Evolutionary conservation across 2,113 vertebrate species (phyloP).

Genomic region (Antennarius striatus): DNA sequence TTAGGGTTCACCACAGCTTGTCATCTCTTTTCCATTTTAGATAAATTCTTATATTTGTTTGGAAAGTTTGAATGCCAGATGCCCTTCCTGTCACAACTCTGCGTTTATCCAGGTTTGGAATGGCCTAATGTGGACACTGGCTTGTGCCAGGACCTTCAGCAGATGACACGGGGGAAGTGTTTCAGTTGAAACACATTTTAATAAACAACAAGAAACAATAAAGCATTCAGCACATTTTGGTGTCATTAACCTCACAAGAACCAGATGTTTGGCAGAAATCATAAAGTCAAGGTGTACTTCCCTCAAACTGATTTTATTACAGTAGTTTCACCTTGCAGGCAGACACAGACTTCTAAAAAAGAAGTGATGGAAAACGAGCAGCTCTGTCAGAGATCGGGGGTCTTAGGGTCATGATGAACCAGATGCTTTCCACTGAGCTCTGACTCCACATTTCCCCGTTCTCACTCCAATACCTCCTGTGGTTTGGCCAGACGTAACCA

Average conservation of each 20-base stretch:
- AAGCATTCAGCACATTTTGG: not conserved
- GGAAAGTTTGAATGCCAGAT: no score
- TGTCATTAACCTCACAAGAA: not conserved
- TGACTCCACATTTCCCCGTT: constrained; percentile 42
- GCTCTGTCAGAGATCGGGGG: constrained; percentile 31
- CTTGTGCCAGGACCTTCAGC: no score
- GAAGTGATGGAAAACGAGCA: constrained; percentile 21
- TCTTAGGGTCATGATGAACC: constrained; percentile 51
- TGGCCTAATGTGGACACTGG: no score
- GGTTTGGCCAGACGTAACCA: constrained; percentile 63
- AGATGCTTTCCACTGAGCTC: constrained; percentile 60
- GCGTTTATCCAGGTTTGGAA: no score
- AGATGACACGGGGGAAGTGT: no score
- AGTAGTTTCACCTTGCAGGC: constrained; percentile 11
- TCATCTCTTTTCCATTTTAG: no score
- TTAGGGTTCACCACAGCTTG: no score
- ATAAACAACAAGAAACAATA: no score
- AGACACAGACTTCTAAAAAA: constrained; percentile 4
- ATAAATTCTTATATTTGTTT: no score
- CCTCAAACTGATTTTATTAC: not conserved
- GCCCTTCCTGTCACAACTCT: no score
- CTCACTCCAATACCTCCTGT: constrained; percentile 17
- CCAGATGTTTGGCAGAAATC: constrained; percentile 3
- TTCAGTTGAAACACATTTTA: no score
- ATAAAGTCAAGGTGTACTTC: constrained; percentile 2